A percentile compares a stretch with the other conserved stretches of the same genome.
phyloP scores from a whole-genome alignment of 2,888 invertebrate species.

The Augiades crinisus region DNA sequence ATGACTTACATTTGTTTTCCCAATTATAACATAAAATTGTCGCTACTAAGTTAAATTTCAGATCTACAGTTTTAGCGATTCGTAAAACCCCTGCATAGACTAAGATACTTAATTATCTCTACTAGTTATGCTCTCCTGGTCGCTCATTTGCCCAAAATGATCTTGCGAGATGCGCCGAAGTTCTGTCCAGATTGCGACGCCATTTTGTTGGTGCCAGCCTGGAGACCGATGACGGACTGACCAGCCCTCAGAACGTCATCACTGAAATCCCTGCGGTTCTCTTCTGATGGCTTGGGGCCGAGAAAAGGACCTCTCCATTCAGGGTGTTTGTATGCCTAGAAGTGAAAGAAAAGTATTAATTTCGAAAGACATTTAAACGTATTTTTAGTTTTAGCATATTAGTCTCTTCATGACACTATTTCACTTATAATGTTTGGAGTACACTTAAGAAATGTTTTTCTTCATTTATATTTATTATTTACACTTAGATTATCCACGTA shows the following conservation, averaged over 20 bases:
- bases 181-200: conserved; percentile 93
- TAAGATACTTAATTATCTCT: not conserved
- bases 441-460: too few species aligned
- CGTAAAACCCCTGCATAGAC: not conserved
- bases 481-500: too few species aligned
- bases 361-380: too few species aligned
- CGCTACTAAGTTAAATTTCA: too few species aligned
- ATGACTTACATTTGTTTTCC: too few species aligned
- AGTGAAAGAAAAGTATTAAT: conserved; percentile 30
- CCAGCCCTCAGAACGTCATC: conserved; percentile 92
- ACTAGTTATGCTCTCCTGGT: conserved; percentile 32
- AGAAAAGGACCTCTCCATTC: conserved; percentile 91
- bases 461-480: too few species aligned
- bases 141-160: conserved; percentile 87
- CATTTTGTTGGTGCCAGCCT: conserved; percentile 92
- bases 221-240: conserved; percentile 91
- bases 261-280: conserved; percentile 90
- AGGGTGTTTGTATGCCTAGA: conserved; percentile 88
- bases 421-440: too few species aligned
- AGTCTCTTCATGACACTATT: too few species aligned
- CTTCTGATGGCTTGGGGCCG: conserved; percentile 93
- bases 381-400: too few species aligned
- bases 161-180: conserved; percentile 92
- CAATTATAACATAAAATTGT: too few species aligned
- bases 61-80: too few species aligned